Evolutionary conservation across 1,140 invertebrate genomes (phyloP), one percentile per base, ranked within the genome.

Genomic region (Mactra quadrangularis): DNA sequence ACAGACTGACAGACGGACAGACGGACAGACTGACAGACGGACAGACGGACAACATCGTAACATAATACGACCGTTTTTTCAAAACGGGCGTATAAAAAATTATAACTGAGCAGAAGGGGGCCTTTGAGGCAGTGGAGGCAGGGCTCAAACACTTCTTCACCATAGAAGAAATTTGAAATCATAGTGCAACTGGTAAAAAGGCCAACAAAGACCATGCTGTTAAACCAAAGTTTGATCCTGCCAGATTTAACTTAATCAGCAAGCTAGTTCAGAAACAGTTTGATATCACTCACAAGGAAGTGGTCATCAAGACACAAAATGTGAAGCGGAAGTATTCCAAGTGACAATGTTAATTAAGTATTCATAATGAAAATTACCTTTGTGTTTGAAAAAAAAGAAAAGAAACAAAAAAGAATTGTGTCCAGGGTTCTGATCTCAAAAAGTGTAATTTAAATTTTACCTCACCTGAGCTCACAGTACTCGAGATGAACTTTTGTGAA

Each of bases 211-310:
- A 68, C 64, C 35, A 45, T 47, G 38, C 64, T 47, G 41, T 47
- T 47, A 68, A 68, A 68, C 64, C 64, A 45, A 68, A 68, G 64
- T 68, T 68, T 68, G 64, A 68, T 47, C 64, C 64, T 45, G 64
- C n/a, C 38, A 45, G 38, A 47, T 68, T 68, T 68, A 68, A 68
- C 41, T 47, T 68, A 47, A 68, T 68, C 38, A 25, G 38, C 64
- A 68, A 68, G 41, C 64, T 68, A 29, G 64, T 47, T 45, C n/a
- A 68, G 64, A 66, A 66, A 41, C 62, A 66, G 35, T 66, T 66
- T 41, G n/a, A 41, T 38, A 66, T 66, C 11, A 38, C 62, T 66
- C 62, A 68, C 41, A 68, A 68, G 41, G 64, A 68, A 68, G 41
- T 68, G 35, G 64, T 68, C 38, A 45, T 68, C 41, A 68, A 68